A percentile compares a stretch with the other conserved stretches of the same genome.
Conservation (phyloP, 2,797 vertebrate species). For the Protosalanx chinensis region DNA sequence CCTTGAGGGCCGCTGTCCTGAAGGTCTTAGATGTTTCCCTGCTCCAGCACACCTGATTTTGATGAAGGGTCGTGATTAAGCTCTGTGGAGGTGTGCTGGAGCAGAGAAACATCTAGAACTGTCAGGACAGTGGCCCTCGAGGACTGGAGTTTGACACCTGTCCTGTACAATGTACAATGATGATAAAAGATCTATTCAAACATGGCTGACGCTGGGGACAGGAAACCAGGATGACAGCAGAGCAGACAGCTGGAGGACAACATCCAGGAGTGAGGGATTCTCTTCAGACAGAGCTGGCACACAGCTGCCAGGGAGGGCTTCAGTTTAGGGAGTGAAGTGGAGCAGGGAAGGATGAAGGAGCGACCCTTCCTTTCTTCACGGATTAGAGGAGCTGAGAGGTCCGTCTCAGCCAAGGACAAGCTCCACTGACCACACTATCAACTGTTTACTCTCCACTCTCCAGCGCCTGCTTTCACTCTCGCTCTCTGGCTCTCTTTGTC, state of each 20-base stretch:
- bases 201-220: background rate
- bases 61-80: no score
- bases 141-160: no score
- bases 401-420: slow-evolving; percentile 39
- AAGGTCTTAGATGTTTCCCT: no score
- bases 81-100: no score
- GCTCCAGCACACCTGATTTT: no score
- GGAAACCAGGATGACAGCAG: no score
- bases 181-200: background rate
- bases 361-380: slow-evolving; percentile 17
- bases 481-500: background rate
- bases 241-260: no score
- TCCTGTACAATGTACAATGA: no score
- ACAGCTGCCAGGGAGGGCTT: background rate
- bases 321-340: background rate
- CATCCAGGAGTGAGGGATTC: no score
- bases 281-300: slow-evolving; percentile 15
- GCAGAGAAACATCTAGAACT: no score
- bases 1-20: no score
- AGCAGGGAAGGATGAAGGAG: background rate
- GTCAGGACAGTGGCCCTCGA: no score
- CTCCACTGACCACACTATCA: slow-evolving; percentile 49
- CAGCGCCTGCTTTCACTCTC: background rate
- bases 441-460: slow-evolving; percentile 46
- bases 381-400: slow-evolving; percentile 30